Evolutionary conservation across 2,888 invertebrate species (phyloP), one percentile per base, ranked within the genome.

Genomic region (Tridacna gigas): DNA sequence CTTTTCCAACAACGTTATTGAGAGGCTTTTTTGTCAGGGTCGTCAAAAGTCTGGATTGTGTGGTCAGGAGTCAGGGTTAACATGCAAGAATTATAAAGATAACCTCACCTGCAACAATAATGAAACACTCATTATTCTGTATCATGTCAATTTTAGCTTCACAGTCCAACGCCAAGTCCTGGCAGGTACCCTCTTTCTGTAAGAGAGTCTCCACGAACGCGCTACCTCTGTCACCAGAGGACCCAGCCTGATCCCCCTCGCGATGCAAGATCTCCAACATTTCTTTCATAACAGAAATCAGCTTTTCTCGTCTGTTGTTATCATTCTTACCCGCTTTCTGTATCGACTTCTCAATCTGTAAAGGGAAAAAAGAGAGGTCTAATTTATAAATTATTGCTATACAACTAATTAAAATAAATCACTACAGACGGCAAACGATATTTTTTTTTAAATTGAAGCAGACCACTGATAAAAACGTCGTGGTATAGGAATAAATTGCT

Each of bases 51-150:
- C 2, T 2, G 37, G 37, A 37, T 37, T 37, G 7, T 37, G 37
- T 37, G 37, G 37, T 37, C 2, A 37, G 2, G 37, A 7, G 37
- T 37, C 7, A 37, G 7, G 37, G n/a, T n/a, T n/a, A n/a, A n/a
- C n/a, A n/a, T n/a, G n/a, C n/a, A n/a, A n/a, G n/a, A n/a, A n/a
- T n/a, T n/a, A n/a, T n/a, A n/a, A n/a, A n/a, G n/a, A n/a, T n/a
- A n/a, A 12, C 51, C 74, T 61, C 67, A 92, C 92, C 92, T 67
- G 91, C 89, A 18, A 92, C 90, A 15, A 92, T 87, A 22, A 92
- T 77, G 37, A 88, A 86, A 65, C 91, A 91, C 65, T 90, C 90
- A 28, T 85, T 84, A 15, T 75, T 80, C 26, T 84, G 51, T 4
- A 92, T 74, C 63, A 80, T 48, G 0, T 80, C 37, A 7, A 89